phyloP scores from a whole-genome alignment of 1,140 invertebrate genomes.

The Latrodectus geometricus region DNA sequence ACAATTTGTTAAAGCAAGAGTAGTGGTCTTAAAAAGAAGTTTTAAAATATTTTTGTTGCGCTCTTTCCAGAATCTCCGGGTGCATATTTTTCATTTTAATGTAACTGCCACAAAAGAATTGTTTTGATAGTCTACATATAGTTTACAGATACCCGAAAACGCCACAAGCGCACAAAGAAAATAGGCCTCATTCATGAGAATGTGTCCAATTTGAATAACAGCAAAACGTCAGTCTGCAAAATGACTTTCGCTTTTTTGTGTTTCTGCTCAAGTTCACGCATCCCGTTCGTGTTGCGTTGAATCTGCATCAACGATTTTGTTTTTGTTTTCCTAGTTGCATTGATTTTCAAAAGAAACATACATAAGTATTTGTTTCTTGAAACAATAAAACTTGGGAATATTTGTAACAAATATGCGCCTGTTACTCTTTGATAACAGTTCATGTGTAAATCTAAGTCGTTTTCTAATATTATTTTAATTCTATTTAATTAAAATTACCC shows the following conservation, averaged over 20 bases:
- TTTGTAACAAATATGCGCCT: too few species aligned
- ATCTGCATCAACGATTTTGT: neutral
- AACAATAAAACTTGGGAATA: too few species aligned
- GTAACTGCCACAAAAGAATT: neutral
- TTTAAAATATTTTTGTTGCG: neutral
- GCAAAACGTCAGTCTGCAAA: neutral
- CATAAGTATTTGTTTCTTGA: too few species aligned
- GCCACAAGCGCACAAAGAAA: neutral
- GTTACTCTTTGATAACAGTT: too few species aligned
- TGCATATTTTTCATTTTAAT: slow-evolving; percentile 3
- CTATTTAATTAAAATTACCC: too few species aligned
- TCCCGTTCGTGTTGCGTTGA: neutral
- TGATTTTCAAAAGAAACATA: neutral
- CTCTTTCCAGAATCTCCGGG: neutral
- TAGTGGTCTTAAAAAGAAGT: neutral
- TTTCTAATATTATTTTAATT: too few species aligned
- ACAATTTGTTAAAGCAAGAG: neutral
- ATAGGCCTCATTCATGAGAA: neutral
- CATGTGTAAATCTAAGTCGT: too few species aligned
- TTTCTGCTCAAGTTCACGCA: neutral
- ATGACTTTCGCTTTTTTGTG: neutral
- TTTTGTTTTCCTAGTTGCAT: neutral
- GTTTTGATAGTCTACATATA: slow-evolving; percentile 2
- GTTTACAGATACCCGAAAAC: neutral
- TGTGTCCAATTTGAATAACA: neutral